Base-by-base conservation (phyloP, 2,888 invertebrate genomes). In the Caenorhabditis parvicauda region DNA sequence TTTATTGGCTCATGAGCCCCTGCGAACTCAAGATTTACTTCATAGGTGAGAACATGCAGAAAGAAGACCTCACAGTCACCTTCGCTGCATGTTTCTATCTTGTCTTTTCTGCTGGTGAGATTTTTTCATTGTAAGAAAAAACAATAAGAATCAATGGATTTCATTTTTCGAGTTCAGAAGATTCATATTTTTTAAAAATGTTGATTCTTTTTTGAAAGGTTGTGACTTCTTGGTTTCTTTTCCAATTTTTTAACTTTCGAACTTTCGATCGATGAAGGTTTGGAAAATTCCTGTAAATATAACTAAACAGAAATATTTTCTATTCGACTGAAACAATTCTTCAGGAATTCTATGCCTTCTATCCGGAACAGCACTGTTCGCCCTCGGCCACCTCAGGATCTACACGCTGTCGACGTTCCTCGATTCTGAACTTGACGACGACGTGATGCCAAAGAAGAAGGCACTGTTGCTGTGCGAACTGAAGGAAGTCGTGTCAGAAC, bases 61-160 rank as follows among this genome's bases (percentile, higher is more conserved):
- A 71, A 17, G 68, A 65, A 5, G 65, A 66, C 24, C 54, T 79
- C 41, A 62, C 64, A 24, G 71, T 76, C 51, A 58, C 58, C 22
- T 74, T 73, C 49, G 75, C 78, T 6, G 64, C 67, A 53, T 75
- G 72, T 21, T 80, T 80, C 67, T 79, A 75, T 55, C 55, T 80
- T 43, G 63, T 69, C 37, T 62, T 79, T 22, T 55, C 67, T 2
- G 68, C 67, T 43, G 77, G 76, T 76, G 37, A 27, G 54, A 29
- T 29, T n/a, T 9, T 51, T 27, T 25, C 42, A 25, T 3, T 37
- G 9, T 42, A 25, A 24, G n/a, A 21, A 9, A 7, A 32, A 9
- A 32, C 35, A 9, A 32, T 12, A 9, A 12, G 35, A 32, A 12
- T 32, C n/a, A 32, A 14, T 32, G 35, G 14, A 32, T 12, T 39